These are phyloP conservation scores for Acanthosepion lycidas DNA, from an alignment of 2,888 invertebrate species.

Conservation along the genomic window DNA sequence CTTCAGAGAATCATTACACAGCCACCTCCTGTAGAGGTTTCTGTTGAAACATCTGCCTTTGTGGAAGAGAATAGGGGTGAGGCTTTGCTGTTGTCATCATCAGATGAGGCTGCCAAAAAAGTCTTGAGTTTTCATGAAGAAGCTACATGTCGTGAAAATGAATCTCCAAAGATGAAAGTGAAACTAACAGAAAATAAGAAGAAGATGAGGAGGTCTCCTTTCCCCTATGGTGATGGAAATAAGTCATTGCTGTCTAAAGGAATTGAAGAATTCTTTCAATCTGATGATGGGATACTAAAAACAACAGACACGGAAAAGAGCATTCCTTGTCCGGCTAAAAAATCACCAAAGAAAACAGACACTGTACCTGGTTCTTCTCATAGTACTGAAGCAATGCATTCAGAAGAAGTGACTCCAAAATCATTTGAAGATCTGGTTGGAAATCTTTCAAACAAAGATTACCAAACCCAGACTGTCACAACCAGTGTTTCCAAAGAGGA, in stretches of 20 bases:
- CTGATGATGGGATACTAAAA: not conserved
- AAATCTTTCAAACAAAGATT: not conserved
- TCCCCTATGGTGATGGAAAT: constrained; percentile 13
- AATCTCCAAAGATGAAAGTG: not conserved
- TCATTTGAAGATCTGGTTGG: not conserved
- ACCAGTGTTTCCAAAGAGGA: not conserved
- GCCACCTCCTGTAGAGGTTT: not conserved
- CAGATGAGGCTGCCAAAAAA: not conserved
- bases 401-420: not conserved
- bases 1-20: not conserved
- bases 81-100: not conserved
- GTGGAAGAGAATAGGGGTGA: not conserved
- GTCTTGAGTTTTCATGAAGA: not conserved
- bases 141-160: not conserved
- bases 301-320: not conserved
- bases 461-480: not conserved
- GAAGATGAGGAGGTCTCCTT: not conserved
- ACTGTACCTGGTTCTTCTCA: not conserved
- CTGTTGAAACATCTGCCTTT: not conserved
- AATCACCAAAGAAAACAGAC: not conserved
- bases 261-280: constrained; percentile 38
- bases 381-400: not conserved
- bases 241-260: constrained; percentile 34
- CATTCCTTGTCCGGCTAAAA: not conserved
- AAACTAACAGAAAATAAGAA: not conserved